A percentile compares a stretch with the other conserved stretches of the same genome.
Evolutionary conservation across 2,113 vertebrate species (phyloP).

Genomic region (Ailurus styani): DNA sequence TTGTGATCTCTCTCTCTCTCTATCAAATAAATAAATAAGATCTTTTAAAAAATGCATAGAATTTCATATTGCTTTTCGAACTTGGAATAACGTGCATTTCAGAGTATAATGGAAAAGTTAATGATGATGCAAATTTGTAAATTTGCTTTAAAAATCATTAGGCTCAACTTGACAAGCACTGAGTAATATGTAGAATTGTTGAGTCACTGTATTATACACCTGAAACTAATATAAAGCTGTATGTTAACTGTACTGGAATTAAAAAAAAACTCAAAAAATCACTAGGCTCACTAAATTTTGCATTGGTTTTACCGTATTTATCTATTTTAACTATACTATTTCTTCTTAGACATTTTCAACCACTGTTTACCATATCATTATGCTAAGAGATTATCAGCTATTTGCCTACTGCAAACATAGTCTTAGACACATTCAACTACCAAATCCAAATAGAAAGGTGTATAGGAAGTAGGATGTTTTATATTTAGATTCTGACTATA

Average conservation of each 20-base stretch:
- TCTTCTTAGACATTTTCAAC: background rate
- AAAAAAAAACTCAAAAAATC: background rate
- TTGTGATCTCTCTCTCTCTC: too few relatives aligned
- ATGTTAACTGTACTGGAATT: background rate
- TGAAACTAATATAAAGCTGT: background rate
- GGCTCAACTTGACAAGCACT: background rate
- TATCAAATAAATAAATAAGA: too few relatives aligned
- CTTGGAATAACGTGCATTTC: background rate
- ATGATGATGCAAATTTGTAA: background rate
- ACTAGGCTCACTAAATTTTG: background rate
- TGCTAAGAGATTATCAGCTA: background rate
- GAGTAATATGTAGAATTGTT: background rate
- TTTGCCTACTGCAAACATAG: background rate
- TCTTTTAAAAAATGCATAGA: constrained; percentile 15
- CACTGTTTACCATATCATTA: background rate
- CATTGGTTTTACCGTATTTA: background rate
- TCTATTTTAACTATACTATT: background rate
- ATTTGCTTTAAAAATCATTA: constrained; percentile 28
- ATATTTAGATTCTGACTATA: constrained; percentile 31
- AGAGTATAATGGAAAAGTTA: background rate
- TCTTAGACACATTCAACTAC: constrained; percentile 40
- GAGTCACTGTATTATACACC: background rate
- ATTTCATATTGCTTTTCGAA: background rate
- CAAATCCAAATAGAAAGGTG: constrained; percentile 1
- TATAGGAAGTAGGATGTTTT: background rate